Conservation (phyloP, 2,113 vertebrate species). For the Pterocles gutturalis region DNA sequence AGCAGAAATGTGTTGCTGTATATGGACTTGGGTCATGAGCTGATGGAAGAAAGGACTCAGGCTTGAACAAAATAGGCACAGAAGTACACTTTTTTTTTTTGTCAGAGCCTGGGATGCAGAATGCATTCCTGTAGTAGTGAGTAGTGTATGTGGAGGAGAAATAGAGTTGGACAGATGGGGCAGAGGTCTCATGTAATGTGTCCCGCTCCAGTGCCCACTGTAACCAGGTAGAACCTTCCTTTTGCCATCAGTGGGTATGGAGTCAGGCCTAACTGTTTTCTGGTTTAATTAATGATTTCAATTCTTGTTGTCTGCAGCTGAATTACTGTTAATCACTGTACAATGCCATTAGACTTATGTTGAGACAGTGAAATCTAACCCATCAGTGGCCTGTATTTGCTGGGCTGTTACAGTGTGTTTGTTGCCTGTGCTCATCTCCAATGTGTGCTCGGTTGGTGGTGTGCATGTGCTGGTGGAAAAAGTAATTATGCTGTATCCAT, state of each 20-base stretch:
- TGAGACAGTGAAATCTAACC: not conserved
- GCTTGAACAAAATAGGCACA: not conserved
- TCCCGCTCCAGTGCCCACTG: accelerated
- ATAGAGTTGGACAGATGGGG: not conserved
- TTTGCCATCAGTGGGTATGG: accelerated
- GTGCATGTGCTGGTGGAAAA: not conserved
- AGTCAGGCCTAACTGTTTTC: not conserved
- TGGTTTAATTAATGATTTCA: not conserved
- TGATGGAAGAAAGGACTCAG: not conserved
- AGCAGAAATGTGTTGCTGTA: not conserved
- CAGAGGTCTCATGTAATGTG: not conserved
- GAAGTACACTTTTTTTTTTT: not conserved
- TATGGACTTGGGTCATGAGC: not conserved
- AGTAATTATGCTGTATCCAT: not conserved
- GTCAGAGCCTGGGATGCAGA: not conserved
- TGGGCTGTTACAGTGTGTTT: accelerated
- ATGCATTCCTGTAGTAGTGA: not conserved
- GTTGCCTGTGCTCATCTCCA: accelerated
- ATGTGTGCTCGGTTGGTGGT: accelerated
- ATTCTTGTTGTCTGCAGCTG: not conserved
- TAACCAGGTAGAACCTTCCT: not conserved
- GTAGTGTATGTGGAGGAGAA: not conserved
- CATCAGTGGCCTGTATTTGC: not conserved
- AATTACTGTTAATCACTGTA: not conserved
- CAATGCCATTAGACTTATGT: not conserved